Evolutionary conservation across 1,140 invertebrate genomes (phyloP), one percentile per base, ranked within the genome.

Genomic region (Leptinotarsa lineolata): DNA sequence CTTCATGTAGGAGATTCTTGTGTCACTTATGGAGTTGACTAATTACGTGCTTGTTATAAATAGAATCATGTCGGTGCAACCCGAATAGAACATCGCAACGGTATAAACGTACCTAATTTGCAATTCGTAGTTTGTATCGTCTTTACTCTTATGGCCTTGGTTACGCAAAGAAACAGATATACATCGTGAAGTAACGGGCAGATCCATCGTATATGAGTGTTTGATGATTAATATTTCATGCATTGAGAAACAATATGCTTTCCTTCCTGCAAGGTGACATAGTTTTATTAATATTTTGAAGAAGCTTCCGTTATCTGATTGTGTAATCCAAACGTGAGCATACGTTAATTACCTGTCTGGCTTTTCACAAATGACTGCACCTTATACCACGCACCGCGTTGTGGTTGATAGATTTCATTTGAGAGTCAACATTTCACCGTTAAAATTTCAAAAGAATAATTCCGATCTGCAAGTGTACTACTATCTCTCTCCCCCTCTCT

Each of bases 221-320:
- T 54, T 54, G 48, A 54, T 13, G 16, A 54, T 54, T 54, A 54
- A 54, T 54, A 54, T 54, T 54, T 54, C 48, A 54, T 18, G 48
- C 48, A 30, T 63, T 63, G 61, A 13, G 21, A 15, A 63, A 63
- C 24, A 63, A 21, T 21, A 30, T 63, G 61, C 61, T 63, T 63
- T 63, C 61, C 20, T 63, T 63, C 61, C 61, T 63, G 61, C 8
- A 2, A 39, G 8, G 30, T 30, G 61, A 63, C 61, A 63, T 63
- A 63, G 61, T 63, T 63, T 63, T 16, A 21, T 63, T 22, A 4
- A 63, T 22, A 63, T 63, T 22, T 63, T 63, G 61, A 63, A 63
- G 61, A 63, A n/a, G 24, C 61, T 63, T 63, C 61, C 61, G 61
- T 63, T 20, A 15, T 63, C 4, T 15, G 61, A 21, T 24, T 67